Conservation (phyloP, 2,888 invertebrate genomes). For the Caenorhabditis afra region DNA sequence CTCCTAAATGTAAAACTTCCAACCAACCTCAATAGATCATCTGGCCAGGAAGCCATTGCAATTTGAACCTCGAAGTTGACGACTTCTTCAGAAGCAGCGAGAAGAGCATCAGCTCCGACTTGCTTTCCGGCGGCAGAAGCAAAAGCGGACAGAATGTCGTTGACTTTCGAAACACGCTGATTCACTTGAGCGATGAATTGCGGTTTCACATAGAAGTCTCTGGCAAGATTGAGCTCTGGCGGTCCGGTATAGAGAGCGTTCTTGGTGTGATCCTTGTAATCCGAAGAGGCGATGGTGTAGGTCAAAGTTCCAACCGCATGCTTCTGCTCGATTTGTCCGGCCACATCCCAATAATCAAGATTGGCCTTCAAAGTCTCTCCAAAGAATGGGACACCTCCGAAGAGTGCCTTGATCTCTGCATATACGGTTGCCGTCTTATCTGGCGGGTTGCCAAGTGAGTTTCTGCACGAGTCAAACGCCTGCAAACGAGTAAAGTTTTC, state of each 20-base stretch:
- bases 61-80: constrained; percentile 65
- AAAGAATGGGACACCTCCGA: constrained; percentile 67
- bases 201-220: constrained; percentile 74
- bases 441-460: constrained; percentile 23
- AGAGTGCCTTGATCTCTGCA: constrained; percentile 45
- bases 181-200: constrained; percentile 69
- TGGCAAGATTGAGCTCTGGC: constrained; percentile 66
- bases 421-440: constrained; percentile 37
- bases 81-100: constrained; percentile 51
- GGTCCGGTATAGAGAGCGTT: constrained; percentile 73
- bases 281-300: constrained; percentile 69
- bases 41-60: constrained; percentile 71
- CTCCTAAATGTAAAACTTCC: background rate
- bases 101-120: constrained; percentile 34
- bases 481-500: constrained; percentile 11
- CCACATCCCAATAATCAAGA: constrained; percentile 53
- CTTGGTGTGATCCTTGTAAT: constrained; percentile 66
- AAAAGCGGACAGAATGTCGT: constrained; percentile 52
- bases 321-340: constrained; percentile 61
- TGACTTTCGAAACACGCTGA: constrained; percentile 53
- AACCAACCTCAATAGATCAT: constrained; percentile 67
- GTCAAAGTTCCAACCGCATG: constrained; percentile 70
- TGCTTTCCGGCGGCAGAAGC: constrained; percentile 44
- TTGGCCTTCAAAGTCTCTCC: constrained; percentile 39
- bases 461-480: constrained; percentile 62